Percentiles rank a stretch among this genome's conserved stretches.
Evolutionary conservation across 2,797 vertebrate genomes (phyloP).

Genomic region (Diplodus puntazzo): DNA sequence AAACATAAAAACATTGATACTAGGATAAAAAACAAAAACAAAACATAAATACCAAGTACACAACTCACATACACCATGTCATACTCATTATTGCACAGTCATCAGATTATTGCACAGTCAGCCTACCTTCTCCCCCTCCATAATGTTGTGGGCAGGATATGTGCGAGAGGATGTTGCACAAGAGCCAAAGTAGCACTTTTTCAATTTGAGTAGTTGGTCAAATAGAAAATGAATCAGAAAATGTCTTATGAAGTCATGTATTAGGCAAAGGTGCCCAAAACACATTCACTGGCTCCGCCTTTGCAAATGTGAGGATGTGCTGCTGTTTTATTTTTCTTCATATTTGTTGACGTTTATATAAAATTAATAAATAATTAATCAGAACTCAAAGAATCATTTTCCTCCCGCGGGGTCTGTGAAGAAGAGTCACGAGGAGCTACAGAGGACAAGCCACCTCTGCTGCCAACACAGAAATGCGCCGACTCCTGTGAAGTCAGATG

Average conservation of each 20-base stretch:
- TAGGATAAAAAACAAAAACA: too few species aligned
- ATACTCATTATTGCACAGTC: too few species aligned
- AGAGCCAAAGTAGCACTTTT: too few species aligned
- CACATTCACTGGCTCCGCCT: neutral
- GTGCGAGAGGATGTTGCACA: too few species aligned
- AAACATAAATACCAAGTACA: too few species aligned
- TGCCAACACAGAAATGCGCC: conserved; percentile 31
- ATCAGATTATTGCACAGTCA: too few species aligned
- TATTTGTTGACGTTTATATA: neutral
- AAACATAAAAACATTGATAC: too few species aligned
- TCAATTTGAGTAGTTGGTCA: neutral
- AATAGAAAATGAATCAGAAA: conserved; percentile 14
- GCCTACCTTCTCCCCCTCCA: too few species aligned
- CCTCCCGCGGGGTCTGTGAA: conserved; percentile 3
- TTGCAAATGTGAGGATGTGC: neutral
- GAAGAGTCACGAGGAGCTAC: conserved; percentile 11
- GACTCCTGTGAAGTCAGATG: conserved; percentile 67
- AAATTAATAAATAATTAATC: conserved; percentile 11
- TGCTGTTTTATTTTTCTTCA: neutral
- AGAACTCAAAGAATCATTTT: neutral
- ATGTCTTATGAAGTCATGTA: conserved; percentile 5
- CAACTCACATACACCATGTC: too few species aligned
- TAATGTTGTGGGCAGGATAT: too few species aligned
- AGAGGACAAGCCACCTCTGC: conserved; percentile 35
- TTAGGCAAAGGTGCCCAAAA: neutral